Evolutionary conservation across 92 coral and sea anemone species (phyloP).

Genomic region (Scolanthus callimorphus): DNA sequence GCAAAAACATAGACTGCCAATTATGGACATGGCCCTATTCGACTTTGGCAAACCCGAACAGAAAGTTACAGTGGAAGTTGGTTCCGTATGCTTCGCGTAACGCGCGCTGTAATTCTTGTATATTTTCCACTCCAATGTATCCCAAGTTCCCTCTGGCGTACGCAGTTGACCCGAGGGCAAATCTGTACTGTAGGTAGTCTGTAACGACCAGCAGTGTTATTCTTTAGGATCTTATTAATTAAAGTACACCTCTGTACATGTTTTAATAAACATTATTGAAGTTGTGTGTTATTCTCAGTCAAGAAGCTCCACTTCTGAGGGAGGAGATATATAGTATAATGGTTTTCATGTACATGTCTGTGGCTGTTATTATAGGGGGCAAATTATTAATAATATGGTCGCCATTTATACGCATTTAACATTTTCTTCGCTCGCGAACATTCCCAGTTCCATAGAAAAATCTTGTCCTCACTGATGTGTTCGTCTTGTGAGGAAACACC

Average conservation of each 20-base stretch:
- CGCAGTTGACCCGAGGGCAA: not conserved
- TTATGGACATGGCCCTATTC: slow-evolving; percentile 58
- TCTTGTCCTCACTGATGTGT: no score
- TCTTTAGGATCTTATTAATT: slow-evolving; percentile 23
- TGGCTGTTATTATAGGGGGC: no score
- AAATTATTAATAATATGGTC: no score
- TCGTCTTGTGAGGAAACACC: no score
- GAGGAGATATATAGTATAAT: no score
- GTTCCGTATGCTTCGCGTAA: slow-evolving; percentile 68
- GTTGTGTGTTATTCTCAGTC: no score
- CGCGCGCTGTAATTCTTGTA: slow-evolving; percentile 29
- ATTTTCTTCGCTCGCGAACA: no score
- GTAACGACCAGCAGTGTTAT: slow-evolving; percentile 16
- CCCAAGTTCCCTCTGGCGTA: not conserved
- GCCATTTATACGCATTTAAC: no score
- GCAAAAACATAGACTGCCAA: slow-evolving; percentile 58
- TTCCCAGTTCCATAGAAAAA: no score
- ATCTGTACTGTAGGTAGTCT: slow-evolving; percentile 11
- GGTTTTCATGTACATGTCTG: no score
- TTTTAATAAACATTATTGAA: no score
- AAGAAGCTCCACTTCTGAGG: no score
- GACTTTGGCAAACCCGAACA: slow-evolving; percentile 45
- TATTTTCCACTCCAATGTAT: slow-evolving; percentile 32
- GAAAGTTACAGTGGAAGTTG: slow-evolving; percentile 49
- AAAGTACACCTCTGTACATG: slow-evolving; percentile 17